A percentile compares a stretch with the other conserved stretches of the same genome.
phyloP scores from a whole-genome alignment of 2,797 vertebrate species.

The Sebastes baramenuke region DNA sequence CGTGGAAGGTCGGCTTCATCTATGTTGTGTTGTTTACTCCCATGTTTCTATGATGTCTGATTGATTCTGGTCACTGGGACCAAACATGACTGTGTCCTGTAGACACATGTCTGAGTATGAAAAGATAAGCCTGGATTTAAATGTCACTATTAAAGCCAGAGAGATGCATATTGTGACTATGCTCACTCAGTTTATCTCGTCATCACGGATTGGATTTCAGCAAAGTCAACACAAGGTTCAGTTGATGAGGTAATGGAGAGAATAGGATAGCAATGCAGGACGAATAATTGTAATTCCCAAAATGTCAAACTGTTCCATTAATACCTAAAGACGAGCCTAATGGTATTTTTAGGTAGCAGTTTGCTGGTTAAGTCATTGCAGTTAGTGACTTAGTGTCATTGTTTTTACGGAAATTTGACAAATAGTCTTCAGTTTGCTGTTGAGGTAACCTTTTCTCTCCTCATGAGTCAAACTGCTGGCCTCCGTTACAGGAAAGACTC shows the following conservation, averaged over 20 bases:
- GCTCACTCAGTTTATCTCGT: conserved; percentile 4
- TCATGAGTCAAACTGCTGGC: conserved; percentile 24
- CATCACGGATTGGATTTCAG: conserved; percentile 32
- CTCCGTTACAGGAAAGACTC: conserved; percentile 12
- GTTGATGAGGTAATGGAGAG: conserved; percentile 34
- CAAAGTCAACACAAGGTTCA: conserved; percentile 29
- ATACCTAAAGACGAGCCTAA: background rate
- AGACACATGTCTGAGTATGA: background rate
- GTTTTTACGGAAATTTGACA: conserved; percentile 7
- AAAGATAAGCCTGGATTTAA: conserved; percentile 42
- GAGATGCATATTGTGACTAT: background rate
- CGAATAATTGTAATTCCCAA: background rate
- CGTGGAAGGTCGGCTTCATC: background rate
- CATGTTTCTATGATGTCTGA: background rate
- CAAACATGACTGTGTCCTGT: background rate
- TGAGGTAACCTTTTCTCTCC: conserved; percentile 16
- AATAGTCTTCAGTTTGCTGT: conserved; percentile 18
- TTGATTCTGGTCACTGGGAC: background rate
- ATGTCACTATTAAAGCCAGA: conserved; percentile 38
- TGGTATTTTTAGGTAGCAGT: background rate
- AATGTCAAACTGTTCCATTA: background rate
- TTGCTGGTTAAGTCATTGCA: background rate
- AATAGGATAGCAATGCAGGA: conserved; percentile 8
- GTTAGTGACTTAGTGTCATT: conserved; percentile 7
- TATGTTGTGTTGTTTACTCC: background rate